Base-by-base conservation (phyloP, 2,797 vertebrate genomes). In the Octomys mimax region DNA sequence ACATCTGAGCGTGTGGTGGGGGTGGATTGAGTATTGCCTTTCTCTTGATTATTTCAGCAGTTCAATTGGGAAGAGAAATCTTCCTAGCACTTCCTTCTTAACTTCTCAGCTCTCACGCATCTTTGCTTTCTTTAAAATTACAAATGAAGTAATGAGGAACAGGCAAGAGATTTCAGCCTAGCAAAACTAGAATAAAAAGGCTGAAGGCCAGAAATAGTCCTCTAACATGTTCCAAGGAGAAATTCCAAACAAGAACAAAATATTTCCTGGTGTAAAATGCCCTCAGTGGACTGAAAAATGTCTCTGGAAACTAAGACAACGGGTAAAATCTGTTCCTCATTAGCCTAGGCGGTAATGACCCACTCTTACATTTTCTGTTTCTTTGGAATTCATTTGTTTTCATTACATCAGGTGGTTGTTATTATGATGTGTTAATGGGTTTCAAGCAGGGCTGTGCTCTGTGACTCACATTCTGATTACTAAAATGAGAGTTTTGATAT, bases 401-500 rank as follows among this genome's bases (percentile, higher is more conserved):
- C 49, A 96, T 97, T 97, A 97, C 91, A 97, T 94, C 82, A 98
- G 97, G 96, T 97, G 97, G 97, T 94, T 97, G 96, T 97, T 98
- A 97, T 98, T 97, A 97, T 85, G 96, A 97, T 97, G 97, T 97
- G 98, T 97, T 98, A 98, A 98, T 97, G 94, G 96, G 96, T 93
- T 95, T 98, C 88, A 94, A 97, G 97, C 97, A 95, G 97, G 80
- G 98, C 33, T 94, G 75, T 97, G 83, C 85, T 96, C 95, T 96
- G 95, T 92, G 87, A 97, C 89, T 94, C 80, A 59, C 5, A 19
- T 39, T 93, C 95, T 98, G 70, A 97, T 98, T 96, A 91, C 91
- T 86, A 91, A 97, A 98, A 97, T 97, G 96, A 96, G 95, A 97
- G 92, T 97, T 97, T 97, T 96, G 92, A 95, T 97, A 96, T 97